Evolutionary conservation across 1,140 invertebrate species (phyloP).

Genomic region (Drosophila sp.): DNA sequence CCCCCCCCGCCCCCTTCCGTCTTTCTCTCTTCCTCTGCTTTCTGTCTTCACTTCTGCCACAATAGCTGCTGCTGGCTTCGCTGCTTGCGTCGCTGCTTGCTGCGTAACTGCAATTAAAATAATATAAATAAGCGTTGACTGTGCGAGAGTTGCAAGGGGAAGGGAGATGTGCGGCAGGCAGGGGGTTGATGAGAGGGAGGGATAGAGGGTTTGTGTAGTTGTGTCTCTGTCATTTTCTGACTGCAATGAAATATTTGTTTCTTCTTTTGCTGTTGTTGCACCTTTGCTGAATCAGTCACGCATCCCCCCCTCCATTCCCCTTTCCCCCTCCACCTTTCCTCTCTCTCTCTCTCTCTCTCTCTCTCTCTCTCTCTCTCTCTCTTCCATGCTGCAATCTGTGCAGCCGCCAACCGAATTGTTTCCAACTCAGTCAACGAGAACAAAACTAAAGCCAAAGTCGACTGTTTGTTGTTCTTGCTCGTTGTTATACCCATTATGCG

Average conservation of each 20-base stretch:
- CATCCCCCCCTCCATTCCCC: not conserved
- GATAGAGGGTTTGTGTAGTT: no score
- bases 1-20: not conserved
- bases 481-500: not conserved
- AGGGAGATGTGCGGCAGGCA: not conserved
- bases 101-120: constrained; percentile 58
- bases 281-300: not conserved
- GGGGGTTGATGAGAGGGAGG: not conserved
- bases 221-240: constrained; percentile 38
- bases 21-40: not conserved
- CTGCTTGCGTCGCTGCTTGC: constrained; percentile 5
- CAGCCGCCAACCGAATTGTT: constrained; percentile 34
- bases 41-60: not conserved
- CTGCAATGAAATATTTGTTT: constrained; percentile 46
- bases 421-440: constrained; percentile 37
- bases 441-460: constrained; percentile 30
- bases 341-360: no score
- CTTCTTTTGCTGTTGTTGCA: constrained; percentile 19
- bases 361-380: no score
- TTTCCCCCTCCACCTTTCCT: not conserved
- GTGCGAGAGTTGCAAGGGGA: not conserved
- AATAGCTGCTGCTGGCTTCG: not conserved
- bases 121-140: constrained; percentile 55
- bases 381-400: no score
- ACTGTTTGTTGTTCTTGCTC: constrained; percentile 15